phyloP scores from a whole-genome alignment of 2,888 invertebrate species.

The Dermolepida albohirtum region DNA sequence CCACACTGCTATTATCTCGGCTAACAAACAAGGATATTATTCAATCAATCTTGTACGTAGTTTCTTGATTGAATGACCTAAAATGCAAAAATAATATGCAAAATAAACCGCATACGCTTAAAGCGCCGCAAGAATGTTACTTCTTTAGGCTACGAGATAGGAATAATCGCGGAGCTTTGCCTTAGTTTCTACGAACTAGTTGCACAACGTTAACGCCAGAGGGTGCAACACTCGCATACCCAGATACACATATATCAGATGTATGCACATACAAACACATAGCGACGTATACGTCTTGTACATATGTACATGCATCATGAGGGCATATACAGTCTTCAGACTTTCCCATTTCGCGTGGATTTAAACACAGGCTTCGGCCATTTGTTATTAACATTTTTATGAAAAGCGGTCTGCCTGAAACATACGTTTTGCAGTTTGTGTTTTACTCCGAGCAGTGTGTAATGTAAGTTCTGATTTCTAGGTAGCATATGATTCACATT shows the following conservation, averaged over 20 bases:
- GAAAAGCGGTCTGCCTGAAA: constrained; percentile 17
- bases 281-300: no score
- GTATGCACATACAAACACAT: no score
- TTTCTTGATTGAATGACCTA: not conserved
- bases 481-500: constrained; percentile 33
- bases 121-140: no score
- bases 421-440: constrained; percentile 8
- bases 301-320: not conserved
- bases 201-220: constrained; percentile 18
- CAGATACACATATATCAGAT: no score
- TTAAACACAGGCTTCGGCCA: constrained; percentile 48
- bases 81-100: no score
- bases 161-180: not conserved
- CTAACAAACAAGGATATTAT: constrained; percentile 27
- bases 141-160: no score
- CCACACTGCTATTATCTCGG: constrained; percentile 18
- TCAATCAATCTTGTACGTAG: constrained; percentile 24
- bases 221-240: not conserved
- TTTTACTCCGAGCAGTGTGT: constrained; percentile 5
- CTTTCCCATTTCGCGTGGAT: constrained; percentile 53
- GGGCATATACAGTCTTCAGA: constrained; percentile 13
- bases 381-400: constrained; percentile 53
- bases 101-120: no score
- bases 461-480: no score
- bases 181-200: constrained; percentile 19